Percentiles rank a stretch among this genome's conserved stretches.
Conservation (phyloP, 2,113 vertebrate genomes). For the Prunella fulvescens region DNA sequence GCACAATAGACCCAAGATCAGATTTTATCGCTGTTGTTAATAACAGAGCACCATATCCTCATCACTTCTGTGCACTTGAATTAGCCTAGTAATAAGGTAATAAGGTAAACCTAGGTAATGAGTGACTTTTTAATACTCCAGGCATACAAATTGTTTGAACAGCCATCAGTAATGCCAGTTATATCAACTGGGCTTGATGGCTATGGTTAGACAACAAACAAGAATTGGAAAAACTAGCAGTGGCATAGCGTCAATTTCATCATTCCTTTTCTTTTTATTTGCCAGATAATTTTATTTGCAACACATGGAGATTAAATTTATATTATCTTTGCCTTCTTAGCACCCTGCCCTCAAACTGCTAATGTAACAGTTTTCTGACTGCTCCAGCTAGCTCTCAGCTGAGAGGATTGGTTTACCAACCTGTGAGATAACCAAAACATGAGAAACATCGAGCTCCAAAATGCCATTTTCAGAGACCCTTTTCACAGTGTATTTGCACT, state of each 20-base stretch:
- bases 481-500: slow-evolving; percentile 13
- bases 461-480: slow-evolving; percentile 1
- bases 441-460: background rate
- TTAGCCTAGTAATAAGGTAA: background rate
- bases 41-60: background rate
- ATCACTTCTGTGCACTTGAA: background rate
- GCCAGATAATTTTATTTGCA: background rate
- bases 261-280: slow-evolving; percentile 14
- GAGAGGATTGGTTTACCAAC: background rate
- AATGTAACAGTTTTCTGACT: slow-evolving; percentile 21
- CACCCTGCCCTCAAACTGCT: slow-evolving; percentile 11
- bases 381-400: background rate
- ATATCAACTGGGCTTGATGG: background rate
- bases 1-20: background rate
- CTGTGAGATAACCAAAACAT: slow-evolving; percentile 13
- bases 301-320: background rate
- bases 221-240: background rate
- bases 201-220: background rate
- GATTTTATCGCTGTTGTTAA: background rate
- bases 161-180: background rate
- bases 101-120: background rate
- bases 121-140: background rate
- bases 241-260: background rate
- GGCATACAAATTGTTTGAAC: background rate
- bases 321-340: slow-evolving; percentile 16